Evolutionary conservation across 2,113 vertebrate genomes (phyloP).

Genomic region (Strigops habroptila): DNA sequence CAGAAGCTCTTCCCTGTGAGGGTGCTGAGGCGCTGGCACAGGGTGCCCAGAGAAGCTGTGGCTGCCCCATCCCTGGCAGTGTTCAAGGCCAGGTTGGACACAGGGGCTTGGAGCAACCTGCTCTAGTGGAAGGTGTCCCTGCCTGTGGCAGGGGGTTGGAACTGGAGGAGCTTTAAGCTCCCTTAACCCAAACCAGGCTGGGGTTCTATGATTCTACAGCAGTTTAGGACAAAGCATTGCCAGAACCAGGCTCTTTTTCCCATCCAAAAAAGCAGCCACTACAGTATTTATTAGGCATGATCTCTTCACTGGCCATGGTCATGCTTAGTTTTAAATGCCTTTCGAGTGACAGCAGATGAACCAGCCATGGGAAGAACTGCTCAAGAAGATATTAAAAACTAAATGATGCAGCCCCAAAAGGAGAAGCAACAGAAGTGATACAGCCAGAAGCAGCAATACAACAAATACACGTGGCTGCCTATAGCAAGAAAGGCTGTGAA

Average conservation of each 20-base stretch:
- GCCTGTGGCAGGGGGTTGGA: accelerated
- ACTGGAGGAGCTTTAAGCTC: not conserved
- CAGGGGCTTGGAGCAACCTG: not conserved
- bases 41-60: too few species aligned
- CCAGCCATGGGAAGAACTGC: not conserved
- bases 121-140: not conserved
- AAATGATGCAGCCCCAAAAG: not conserved
- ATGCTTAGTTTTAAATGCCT: not conserved
- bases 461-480: not conserved
- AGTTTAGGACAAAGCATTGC: not conserved
- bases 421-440: not conserved
- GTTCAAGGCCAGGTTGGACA: too few species aligned
- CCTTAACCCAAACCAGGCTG: not conserved
- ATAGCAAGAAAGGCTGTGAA: not conserved
- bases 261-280: not conserved
- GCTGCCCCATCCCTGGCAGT: too few species aligned
- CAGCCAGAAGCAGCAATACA: not conserved
- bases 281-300: not conserved
- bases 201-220: not conserved
- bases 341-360: not conserved
- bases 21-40: too few species aligned
- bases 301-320: not conserved
- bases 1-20: not conserved
- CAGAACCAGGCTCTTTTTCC: not conserved
- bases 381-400: not conserved